Percentiles rank a stretch among this genome's conserved stretches.
Conservation (phyloP, 2,888 invertebrate genomes). For the Ornithoptera priamus region DNA sequence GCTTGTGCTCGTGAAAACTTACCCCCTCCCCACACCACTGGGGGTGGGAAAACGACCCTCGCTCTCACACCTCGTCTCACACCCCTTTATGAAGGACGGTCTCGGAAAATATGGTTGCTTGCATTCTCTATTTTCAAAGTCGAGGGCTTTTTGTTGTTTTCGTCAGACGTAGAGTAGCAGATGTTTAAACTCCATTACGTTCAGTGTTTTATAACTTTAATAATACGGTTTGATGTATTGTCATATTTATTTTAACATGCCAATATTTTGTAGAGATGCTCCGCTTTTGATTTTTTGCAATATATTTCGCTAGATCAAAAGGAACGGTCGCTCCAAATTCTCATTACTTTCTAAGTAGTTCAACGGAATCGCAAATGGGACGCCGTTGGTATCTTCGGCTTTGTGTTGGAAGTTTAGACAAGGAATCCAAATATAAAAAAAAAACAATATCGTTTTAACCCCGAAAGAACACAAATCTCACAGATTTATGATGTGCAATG, state of each 20-base stretch:
- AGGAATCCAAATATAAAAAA: no score
- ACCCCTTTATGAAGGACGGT: slow-evolving; percentile 32
- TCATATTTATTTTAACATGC: no score
- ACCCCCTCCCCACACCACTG: slow-evolving; percentile 42
- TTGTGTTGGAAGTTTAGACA: no score
- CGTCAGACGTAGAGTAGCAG: slow-evolving; percentile 18
- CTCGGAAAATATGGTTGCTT: slow-evolving; percentile 22
- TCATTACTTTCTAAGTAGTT: neutral
- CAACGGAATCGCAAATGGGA: no score
- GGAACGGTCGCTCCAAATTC: no score
- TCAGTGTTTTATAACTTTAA: neutral
- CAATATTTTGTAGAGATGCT: neutral
- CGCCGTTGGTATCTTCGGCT: no score
- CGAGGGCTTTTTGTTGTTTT: slow-evolving; percentile 12
- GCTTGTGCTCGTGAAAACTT: slow-evolving; percentile 41
- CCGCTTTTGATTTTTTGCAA: no score
- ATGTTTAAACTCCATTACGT: slow-evolving; percentile 18
- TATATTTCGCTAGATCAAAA: no score
- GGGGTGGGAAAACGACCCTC: slow-evolving; percentile 39
- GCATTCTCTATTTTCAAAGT: slow-evolving; percentile 20
- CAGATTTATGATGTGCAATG: no score
- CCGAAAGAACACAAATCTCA: no score
- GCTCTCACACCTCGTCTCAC: slow-evolving; percentile 23
- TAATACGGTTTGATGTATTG: no score
- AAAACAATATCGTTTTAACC: no score